Evolutionary conservation across 2,888 invertebrate genomes (phyloP).

Genomic region (Rotaria magnacalcarata): DNA sequence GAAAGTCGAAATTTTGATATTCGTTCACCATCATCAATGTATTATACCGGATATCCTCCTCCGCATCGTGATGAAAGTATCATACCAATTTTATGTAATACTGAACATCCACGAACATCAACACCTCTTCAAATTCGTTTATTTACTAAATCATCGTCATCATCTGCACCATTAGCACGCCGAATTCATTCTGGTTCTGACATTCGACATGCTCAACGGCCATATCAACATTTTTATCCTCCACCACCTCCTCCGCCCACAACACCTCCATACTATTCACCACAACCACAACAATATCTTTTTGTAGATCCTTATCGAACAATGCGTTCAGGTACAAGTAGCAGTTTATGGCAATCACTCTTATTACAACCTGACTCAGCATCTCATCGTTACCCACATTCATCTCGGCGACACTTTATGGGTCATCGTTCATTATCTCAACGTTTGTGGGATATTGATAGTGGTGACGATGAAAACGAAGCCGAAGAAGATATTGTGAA

Average conservation of each 20-base stretch:
- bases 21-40: neutral
- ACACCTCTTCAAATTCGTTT: constrained; percentile 27
- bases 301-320: constrained; percentile 30
- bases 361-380: neutral
- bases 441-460: constrained; percentile 30
- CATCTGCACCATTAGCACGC: neutral
- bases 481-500: neutral
- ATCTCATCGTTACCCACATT: neutral
- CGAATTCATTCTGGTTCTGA: neutral
- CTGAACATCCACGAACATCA: constrained; percentile 15
- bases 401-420: neutral
- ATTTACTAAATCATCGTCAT: neutral
- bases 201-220: neutral
- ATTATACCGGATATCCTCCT: neutral
- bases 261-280: neutral
- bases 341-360: neutral
- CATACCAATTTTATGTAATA: neutral
- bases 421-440: constrained; percentile 14
- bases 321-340: neutral
- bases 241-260: neutral
- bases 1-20: neutral
- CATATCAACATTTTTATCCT: neutral
- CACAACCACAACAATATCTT: constrained; percentile 7
- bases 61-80: constrained; percentile 8
- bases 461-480: constrained; percentile 7